Evolutionary conservation across 2,888 invertebrate species (phyloP).

Genomic region (Protodeltote pygarga): DNA sequence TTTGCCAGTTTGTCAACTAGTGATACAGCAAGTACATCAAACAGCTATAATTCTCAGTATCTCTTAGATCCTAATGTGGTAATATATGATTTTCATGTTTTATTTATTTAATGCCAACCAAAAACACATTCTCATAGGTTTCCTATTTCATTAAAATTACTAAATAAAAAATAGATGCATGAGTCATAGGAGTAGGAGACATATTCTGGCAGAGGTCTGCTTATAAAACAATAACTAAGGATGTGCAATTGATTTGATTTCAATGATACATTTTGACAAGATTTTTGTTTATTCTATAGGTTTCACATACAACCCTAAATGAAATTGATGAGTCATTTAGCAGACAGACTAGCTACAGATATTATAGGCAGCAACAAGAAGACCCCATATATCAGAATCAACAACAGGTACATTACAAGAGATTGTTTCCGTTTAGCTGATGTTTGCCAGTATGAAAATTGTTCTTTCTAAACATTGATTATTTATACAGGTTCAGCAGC

Average conservation of each 20-base stretch:
- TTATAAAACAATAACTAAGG: no score
- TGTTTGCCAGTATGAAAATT: neutral
- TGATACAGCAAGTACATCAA: slow-evolving; percentile 81
- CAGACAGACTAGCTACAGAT: slow-evolving; percentile 80
- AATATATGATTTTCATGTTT: slow-evolving; percentile 29
- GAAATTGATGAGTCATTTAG: slow-evolving; percentile 84
- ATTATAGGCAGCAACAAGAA: slow-evolving; percentile 74
- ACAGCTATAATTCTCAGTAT: slow-evolving; percentile 78
- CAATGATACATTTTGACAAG: no score
- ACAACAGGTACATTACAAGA: slow-evolving; percentile 71
- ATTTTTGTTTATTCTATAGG: slow-evolving; percentile 55
- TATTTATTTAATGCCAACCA: neutral
- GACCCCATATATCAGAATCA: slow-evolving; percentile 85
- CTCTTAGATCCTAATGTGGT: slow-evolving; percentile 79
- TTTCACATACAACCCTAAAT: slow-evolving; percentile 80
- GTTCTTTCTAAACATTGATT: neutral
- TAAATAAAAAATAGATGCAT: no score
- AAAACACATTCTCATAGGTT: neutral
- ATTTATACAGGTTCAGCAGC: slow-evolving; percentile 75
- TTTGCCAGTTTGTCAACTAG: slow-evolving; percentile 89
- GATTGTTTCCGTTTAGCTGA: neutral
- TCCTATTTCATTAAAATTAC: no score
- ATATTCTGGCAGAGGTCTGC: no score
- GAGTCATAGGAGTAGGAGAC: no score
- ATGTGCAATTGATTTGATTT: no score